Conservation (phyloP, 1,140 invertebrate species). For the Listronotus bonariensis region DNA sequence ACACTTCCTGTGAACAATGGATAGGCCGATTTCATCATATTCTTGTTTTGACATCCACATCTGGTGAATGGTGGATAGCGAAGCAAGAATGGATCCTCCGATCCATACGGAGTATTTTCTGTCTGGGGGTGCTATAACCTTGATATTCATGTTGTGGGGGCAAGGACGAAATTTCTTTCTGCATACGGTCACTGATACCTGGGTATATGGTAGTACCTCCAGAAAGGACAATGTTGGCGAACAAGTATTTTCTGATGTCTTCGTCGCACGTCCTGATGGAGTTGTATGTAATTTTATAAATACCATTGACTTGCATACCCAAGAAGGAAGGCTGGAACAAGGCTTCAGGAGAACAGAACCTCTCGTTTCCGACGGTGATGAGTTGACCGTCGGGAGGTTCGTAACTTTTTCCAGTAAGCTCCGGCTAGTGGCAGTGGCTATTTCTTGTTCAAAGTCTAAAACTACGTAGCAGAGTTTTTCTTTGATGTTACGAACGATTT, state of each 20-base stretch:
- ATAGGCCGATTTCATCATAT: conserved; percentile 77
- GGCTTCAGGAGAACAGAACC: conserved; percentile 93
- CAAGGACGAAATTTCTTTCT: conserved; percentile 80
- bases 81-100: conserved; percentile 84
- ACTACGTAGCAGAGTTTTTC: conserved; percentile 92
- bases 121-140: conserved; percentile 93
- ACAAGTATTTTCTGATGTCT: conserved; percentile 88
- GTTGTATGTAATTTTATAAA: conserved; percentile 92
- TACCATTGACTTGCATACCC: conserved; percentile 89
- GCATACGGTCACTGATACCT: conserved; percentile 77
- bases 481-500: conserved; percentile 93
- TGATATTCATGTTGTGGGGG: conserved; percentile 90
- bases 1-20: conserved; percentile 92
- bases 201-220: conserved; percentile 81
- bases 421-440: conserved; percentile 87
- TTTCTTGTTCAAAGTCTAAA: conserved; percentile 93
- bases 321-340: conserved; percentile 90
- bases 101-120: conserved; percentile 93
- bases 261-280: conserved; percentile 96
- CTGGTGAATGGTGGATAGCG: conserved; percentile 81
- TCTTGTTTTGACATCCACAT: conserved; percentile 81
- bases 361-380: conserved; percentile 91
- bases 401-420: conserved; percentile 82
- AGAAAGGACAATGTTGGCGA: conserved; percentile 88
- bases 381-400: conserved; percentile 74